phyloP scores from a whole-genome alignment of 2,888 invertebrate species.

The Lottia gigantea region DNA sequence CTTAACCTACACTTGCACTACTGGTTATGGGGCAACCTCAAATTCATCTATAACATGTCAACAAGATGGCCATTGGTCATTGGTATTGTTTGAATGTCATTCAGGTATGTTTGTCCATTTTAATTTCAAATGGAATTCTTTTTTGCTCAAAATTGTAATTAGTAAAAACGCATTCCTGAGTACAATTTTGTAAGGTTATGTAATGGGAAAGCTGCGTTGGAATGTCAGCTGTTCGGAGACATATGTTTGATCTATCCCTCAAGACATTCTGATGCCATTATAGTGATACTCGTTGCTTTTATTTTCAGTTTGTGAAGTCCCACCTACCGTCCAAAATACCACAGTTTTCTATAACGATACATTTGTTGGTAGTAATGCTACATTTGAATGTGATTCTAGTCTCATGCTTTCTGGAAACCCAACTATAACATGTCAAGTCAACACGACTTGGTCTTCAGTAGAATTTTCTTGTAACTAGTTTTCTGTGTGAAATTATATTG shows the following conservation, averaged over 20 bases:
- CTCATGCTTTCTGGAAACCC: not conserved
- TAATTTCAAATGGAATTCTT: too few relatives aligned
- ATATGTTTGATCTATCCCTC: too few relatives aligned
- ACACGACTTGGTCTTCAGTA: not conserved
- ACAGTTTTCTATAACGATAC: not conserved
- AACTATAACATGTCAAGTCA: not conserved
- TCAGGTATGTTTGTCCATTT: not conserved
- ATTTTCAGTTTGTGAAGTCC: not conserved
- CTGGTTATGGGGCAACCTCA: not conserved
- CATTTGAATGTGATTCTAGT: not conserved
- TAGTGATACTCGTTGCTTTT: not conserved
- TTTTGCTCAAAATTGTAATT: too few relatives aligned
- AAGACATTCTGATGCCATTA: too few relatives aligned
- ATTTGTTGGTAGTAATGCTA: slow-evolving; percentile 3
- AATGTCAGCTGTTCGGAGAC: too few relatives aligned
- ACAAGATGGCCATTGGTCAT: not conserved
- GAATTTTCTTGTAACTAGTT: not conserved
- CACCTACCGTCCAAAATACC: not conserved
- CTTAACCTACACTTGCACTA: not conserved
- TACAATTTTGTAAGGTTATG: too few relatives aligned
- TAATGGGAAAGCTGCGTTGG: too few relatives aligned
- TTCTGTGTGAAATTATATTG: too few relatives aligned
- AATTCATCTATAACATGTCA: not conserved
- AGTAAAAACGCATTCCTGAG: too few relatives aligned
- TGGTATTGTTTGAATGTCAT: not conserved